These are phyloP conservation scores for Procavia capensis DNA, from an alignment of 2,113 vertebrate genomes.

Conservation along the genomic window DNA sequence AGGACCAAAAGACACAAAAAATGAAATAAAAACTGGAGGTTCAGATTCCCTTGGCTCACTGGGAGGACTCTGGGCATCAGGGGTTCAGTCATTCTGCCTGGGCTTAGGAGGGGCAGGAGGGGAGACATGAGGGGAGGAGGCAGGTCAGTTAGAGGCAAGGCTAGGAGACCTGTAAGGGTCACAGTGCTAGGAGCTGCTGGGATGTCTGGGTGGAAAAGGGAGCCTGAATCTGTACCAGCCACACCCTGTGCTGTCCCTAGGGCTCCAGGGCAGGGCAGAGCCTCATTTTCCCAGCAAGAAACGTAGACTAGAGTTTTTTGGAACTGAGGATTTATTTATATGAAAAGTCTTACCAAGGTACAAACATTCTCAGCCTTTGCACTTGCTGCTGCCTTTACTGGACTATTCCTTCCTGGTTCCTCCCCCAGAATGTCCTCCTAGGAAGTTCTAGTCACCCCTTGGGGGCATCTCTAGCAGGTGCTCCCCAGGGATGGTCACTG, in stretches of 20 bases:
- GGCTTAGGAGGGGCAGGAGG: background rate
- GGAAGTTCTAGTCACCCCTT: background rate
- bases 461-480: background rate
- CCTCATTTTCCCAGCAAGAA: conserved; percentile 60
- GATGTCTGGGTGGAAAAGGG: background rate
- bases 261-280: background rate
- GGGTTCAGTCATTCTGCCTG: background rate
- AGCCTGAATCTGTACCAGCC: background rate
- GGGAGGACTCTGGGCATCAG: background rate
- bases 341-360: conserved; percentile 75
- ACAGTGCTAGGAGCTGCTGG: fast-evolving
- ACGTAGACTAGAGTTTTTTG: conserved; percentile 60
- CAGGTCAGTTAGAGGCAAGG: background rate
- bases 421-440: background rate
- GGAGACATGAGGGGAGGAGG: background rate
- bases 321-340: conserved; percentile 75
- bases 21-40: background rate
- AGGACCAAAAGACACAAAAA: background rate
- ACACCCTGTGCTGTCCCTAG: background rate
- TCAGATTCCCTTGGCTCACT: background rate
- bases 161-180: background rate
- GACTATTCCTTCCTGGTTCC: conserved; percentile 23
- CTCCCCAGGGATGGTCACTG: background rate
- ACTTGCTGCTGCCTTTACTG: conserved; percentile 63
- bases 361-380: conserved; percentile 78